A percentile compares a stretch with the other conserved stretches of the same genome.
Evolutionary conservation across 2,797 vertebrate species (phyloP).

Genomic region (Rallus crepitans): DNA sequence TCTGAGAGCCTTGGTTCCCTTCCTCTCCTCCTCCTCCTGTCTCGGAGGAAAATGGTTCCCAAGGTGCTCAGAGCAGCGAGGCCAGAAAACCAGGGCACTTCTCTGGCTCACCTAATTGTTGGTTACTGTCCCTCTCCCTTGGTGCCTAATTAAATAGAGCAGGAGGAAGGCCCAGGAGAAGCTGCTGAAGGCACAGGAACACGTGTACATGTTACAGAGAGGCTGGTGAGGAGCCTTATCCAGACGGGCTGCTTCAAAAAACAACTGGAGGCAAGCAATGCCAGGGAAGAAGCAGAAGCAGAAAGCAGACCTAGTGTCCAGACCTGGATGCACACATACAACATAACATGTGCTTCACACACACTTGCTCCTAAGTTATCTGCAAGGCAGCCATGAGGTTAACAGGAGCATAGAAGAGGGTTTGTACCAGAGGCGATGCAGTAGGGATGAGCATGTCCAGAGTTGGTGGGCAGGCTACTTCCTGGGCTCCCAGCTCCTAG

Average conservation of each 20-base stretch:
- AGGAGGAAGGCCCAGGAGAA: conserved; percentile 64
- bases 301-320: background rate
- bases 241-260: background rate
- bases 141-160: conserved; percentile 60
- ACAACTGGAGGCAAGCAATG: background rate
- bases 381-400: background rate
- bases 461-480: background rate
- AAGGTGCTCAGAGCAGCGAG: background rate
- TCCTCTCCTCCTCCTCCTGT: background rate
- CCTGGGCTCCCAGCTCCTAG: background rate
- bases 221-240: background rate
- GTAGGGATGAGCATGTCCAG: background rate
- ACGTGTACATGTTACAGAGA: background rate
- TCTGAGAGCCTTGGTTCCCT: background rate
- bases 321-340: background rate
- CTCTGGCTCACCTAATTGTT: conserved; percentile 65
- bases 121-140: conserved; percentile 49
- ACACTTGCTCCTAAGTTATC: background rate
- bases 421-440: background rate
- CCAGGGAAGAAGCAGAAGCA: background rate
- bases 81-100: conserved; percentile 59
- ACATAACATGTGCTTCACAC: background rate
- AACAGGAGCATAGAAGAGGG: background rate
- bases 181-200: conserved; percentile 17
- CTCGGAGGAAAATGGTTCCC: background rate